Percentiles rank a stretch among this genome's conserved stretches.
These are phyloP conservation scores for Spinus pinus DNA, from an alignment of 2,797 vertebrate species.

Conservation along the genomic window DNA sequence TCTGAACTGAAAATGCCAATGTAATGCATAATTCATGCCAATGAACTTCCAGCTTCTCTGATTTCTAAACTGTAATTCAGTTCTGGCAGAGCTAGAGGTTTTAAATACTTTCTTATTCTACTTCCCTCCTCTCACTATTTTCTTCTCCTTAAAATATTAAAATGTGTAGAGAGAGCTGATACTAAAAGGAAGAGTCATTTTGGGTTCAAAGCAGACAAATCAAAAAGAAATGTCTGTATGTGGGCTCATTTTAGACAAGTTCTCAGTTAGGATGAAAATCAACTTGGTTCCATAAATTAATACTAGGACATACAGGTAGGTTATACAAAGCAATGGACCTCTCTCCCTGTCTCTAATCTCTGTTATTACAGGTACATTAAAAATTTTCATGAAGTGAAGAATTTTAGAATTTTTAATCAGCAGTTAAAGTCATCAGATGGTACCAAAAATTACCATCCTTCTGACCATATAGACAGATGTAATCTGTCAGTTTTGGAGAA, in stretches of 20 bases:
- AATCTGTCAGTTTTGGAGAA: not conserved
- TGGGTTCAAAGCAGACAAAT: not conserved
- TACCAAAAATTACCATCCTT: not conserved
- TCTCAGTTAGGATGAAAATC: not conserved
- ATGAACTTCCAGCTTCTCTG: not conserved
- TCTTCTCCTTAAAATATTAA: not conserved
- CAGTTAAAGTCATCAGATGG: not conserved
- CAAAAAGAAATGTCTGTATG: not conserved
- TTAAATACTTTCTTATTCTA: not conserved
- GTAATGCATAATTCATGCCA: not conserved
- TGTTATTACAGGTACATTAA: not conserved
- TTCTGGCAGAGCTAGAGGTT: not conserved
- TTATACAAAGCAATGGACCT: not conserved
- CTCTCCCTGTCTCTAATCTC: not conserved
- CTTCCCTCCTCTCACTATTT: not conserved
- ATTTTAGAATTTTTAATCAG: not conserved
- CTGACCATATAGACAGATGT: not conserved
- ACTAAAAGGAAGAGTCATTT: not conserved
- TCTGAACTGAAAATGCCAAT: not conserved
- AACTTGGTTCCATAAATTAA: not conserved
- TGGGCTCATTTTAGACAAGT: not conserved
- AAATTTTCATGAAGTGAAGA: not conserved
- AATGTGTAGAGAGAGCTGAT: not conserved
- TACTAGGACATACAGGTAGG: too few relatives aligned
- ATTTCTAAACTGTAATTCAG: not conserved